Evolutionary conservation across 1,140 invertebrate genomes (phyloP).

Genomic region (Drosophila gunungcola): DNA sequence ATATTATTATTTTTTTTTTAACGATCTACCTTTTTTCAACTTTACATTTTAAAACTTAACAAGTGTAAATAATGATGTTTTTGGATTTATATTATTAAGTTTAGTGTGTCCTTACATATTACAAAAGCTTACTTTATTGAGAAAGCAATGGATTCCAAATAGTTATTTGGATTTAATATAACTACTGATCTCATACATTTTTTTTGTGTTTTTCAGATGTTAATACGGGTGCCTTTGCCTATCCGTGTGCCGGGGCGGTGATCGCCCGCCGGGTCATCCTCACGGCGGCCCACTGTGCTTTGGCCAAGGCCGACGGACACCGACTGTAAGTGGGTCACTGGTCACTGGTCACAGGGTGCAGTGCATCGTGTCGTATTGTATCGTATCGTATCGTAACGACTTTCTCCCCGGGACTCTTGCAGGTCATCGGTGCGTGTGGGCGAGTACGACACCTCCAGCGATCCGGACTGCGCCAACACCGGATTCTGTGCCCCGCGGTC

Average conservation of each 20-base stretch:
- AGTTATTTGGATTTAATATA: too few species aligned
- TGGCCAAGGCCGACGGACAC: slow-evolving; percentile 89
- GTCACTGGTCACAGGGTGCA: neutral
- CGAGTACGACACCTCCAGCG: slow-evolving; percentile 87
- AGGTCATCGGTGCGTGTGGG: slow-evolving; percentile 87
- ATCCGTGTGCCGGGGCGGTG: slow-evolving; percentile 89
- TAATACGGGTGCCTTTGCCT: slow-evolving; percentile 87
- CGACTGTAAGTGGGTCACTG: slow-evolving; percentile 86
- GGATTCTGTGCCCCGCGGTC: slow-evolving; percentile 88
- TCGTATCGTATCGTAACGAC: slow-evolving; percentile 14
- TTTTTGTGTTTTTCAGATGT: slow-evolving; percentile 85
- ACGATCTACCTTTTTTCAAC: too few species aligned
- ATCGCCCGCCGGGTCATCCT: slow-evolving; percentile 87
- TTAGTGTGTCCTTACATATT: too few species aligned
- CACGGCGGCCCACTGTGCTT: slow-evolving; percentile 90
- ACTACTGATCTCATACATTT: too few species aligned
- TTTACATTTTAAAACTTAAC: too few species aligned
- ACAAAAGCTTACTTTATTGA: too few species aligned
- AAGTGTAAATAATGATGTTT: too few species aligned
- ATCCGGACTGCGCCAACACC: slow-evolving; percentile 88
- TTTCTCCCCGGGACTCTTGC: slow-evolving; percentile 36
- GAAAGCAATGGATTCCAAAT: too few species aligned
- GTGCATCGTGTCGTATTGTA: slow-evolving; percentile 1
- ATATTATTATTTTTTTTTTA: too few species aligned
- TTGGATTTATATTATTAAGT: too few species aligned